phyloP scores from a whole-genome alignment of 2,797 vertebrate species.

The Propithecus deckenii region DNA sequence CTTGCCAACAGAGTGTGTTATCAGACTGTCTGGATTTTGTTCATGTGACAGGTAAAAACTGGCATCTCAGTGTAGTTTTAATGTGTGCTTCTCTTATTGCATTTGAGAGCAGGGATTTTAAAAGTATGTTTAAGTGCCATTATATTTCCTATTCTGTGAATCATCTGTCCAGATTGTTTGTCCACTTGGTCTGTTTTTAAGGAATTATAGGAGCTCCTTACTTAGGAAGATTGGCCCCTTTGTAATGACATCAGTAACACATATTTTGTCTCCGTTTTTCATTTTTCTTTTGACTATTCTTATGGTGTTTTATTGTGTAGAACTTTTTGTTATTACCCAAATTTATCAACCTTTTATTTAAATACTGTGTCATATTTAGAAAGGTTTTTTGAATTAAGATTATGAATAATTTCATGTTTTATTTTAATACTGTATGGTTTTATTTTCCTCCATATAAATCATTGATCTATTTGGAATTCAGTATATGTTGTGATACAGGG shows the following conservation, averaged over 20 bases:
- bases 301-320: not conserved
- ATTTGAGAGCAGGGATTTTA: not conserved
- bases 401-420: not conserved
- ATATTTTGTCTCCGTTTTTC: not conserved
- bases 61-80: not conserved
- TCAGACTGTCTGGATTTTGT: not conserved
- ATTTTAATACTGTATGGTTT: not conserved
- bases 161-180: not conserved
- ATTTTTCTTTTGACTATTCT: not conserved
- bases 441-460: not conserved
- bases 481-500: not conserved
- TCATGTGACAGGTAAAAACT: not conserved
- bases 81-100: not conserved
- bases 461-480: not conserved
- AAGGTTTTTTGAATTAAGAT: not conserved
- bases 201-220: not conserved
- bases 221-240: not conserved
- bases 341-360: not conserved
- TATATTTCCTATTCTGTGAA: not conserved
- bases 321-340: not conserved
- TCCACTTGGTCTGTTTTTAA: not conserved
- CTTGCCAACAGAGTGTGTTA: not conserved
- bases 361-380: not conserved
- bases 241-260: not conserved
- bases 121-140: not conserved